These are phyloP conservation scores for Megalops atlanticus DNA, from an alignment of 2,113 vertebrate genomes.

Conservation along the genomic window DNA sequence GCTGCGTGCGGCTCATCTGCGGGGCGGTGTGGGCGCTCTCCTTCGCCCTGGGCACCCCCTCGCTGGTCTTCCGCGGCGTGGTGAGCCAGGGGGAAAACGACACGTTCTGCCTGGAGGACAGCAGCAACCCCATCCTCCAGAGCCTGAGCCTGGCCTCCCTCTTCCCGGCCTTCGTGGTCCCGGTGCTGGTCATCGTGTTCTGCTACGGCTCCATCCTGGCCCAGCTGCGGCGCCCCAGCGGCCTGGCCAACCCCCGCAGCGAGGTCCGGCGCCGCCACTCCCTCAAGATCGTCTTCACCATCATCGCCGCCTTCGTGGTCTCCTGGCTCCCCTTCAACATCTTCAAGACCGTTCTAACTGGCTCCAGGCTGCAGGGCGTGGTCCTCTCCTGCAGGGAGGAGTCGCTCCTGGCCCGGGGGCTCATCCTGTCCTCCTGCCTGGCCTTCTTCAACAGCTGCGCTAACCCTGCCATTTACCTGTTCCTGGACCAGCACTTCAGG, in stretches of 20 bases:
- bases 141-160: slow-evolving; percentile 64
- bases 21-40: slow-evolving; percentile 69
- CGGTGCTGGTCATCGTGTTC: slow-evolving; percentile 70
- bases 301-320: slow-evolving; percentile 75
- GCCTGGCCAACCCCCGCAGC: slow-evolving; percentile 50
- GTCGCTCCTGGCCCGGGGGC: slow-evolving; percentile 54
- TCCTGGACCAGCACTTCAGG: slow-evolving; percentile 79
- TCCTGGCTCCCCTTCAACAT: slow-evolving; percentile 84
- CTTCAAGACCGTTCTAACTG: slow-evolving; percentile 66
- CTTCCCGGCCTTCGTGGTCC: slow-evolving; percentile 77
- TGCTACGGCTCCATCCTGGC: slow-evolving; percentile 78
- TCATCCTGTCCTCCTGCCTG: slow-evolving; percentile 72
- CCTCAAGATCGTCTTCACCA: slow-evolving; percentile 77
- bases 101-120: slow-evolving; percentile 62
- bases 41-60: slow-evolving; percentile 69
- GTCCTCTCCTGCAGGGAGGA: slow-evolving; percentile 40
- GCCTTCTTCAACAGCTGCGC: slow-evolving; percentile 85
- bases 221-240: slow-evolving; percentile 66
- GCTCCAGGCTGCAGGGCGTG: slow-evolving; percentile 35
- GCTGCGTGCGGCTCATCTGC: slow-evolving; percentile 61
- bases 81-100: fast-evolving
- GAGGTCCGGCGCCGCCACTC: slow-evolving; percentile 68
- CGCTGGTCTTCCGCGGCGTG: slow-evolving; percentile 64
- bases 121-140: slow-evolving; percentile 50
- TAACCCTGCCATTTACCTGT: slow-evolving; percentile 80